Evolutionary conservation across 2,113 vertebrate genomes (phyloP), one percentile per base, ranked within the genome.

Genomic region (Cnemophilus loriae): DNA sequence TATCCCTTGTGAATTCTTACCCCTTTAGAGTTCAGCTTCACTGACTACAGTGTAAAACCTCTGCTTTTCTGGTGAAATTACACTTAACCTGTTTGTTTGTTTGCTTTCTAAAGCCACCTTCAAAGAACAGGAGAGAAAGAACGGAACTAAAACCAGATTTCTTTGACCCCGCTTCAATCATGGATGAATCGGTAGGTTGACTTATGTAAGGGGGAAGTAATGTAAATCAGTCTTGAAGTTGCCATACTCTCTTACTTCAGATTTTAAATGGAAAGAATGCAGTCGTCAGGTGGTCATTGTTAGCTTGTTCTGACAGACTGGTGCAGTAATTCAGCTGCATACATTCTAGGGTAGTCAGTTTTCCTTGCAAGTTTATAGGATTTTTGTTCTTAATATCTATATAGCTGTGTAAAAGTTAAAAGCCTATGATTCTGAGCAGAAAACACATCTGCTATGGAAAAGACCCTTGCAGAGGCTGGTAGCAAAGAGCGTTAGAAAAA

Each of bases 161-260:
- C 98, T 99, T 99, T 98, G 99, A 99, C 98, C 99, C 99, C 27
- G 98, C 99, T 97, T 99, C 99, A 97, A 99, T 99, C 98, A 99
- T 99, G 99, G 99, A 99, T 97, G 99, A 99, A 97, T 99, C 99
- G 97, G 99, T 99, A 98, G 98, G 99, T 96, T 96, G 95, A 91
- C 83, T 97, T 93, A 83, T 13, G 23, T 92, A 71, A 87, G 55
- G 79, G 84, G 80, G 77, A 77, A 89, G 26, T 61, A 61, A 85
- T 52, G 17, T 47, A 44, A 86, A 73, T 90, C 22, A 87, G 21
- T 64, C 65, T 27, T 78, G 44, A 52, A 20, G 32, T 73, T 88
- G 41, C 52, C 52, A 2, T 76, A 30, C 27, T 90, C 9, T 74
- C 27, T 64, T 50, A 57, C 19, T 94, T 35, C 27, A 71, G 39